Percentiles rank a stretch among this genome's conserved stretches.
These are phyloP conservation scores for Picathartes gymnocephalus DNA, from an alignment of 2,113 vertebrate species.

Conservation along the genomic window DNA sequence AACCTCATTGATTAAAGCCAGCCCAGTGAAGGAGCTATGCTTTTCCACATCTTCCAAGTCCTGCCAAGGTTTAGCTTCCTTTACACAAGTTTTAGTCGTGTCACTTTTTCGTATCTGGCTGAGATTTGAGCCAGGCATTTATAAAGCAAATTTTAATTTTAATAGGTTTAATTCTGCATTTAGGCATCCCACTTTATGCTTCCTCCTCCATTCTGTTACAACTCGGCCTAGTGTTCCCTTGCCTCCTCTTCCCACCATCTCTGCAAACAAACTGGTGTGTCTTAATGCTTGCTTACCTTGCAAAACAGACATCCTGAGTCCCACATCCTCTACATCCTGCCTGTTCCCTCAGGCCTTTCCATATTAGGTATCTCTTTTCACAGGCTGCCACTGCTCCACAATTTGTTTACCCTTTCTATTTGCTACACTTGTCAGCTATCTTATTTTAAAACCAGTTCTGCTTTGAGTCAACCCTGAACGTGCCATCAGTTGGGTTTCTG, in stretches of 20 bases:
- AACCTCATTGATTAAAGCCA: neutral
- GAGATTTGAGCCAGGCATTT: neutral
- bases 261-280: neutral
- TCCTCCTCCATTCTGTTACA: neutral
- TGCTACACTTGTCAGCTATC: neutral
- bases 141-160: neutral
- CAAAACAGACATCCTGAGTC: neutral
- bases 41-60: neutral
- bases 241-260: neutral
- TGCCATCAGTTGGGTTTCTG: neutral
- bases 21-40: neutral
- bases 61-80: neutral
- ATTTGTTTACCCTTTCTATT: neutral
- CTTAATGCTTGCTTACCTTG: neutral
- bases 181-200: neutral
- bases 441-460: neutral
- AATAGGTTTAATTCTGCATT: neutral
- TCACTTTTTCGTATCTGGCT: neutral
- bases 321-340: neutral
- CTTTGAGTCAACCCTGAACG: neutral
- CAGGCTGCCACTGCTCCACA: neutral
- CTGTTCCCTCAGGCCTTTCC: neutral
- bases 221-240: neutral
- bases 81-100: neutral
- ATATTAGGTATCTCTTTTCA: neutral